Evolutionary conservation across 1,140 invertebrate species (phyloP), one percentile per base, ranked within the genome.

Genomic region (Brachionus calyciflorus): DNA sequence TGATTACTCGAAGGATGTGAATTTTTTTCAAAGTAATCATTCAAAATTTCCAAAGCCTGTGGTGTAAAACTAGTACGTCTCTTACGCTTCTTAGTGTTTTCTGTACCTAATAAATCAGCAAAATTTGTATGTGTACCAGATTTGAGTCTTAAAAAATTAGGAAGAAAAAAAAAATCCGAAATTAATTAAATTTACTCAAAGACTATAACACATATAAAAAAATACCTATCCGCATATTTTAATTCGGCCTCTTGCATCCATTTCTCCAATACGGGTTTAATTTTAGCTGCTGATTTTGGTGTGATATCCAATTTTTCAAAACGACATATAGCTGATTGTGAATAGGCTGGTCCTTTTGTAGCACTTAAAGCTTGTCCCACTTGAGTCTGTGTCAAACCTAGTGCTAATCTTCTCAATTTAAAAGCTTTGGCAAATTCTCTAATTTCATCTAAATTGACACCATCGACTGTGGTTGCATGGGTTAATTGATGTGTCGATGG

Each of bases 221-320:
- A 51, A 70, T 48, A 76, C 77, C 37, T 63, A 78, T 57, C 46
- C 79, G 79, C 77, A 77, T 75, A 60, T 79, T 80, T 94, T 88
- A 94, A 93, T 89, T 96, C 93, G 33, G 94, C 93, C 86, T 96
- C 93, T 86, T 92, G 92, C 93, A 98, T 96, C 94, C 94, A 98
- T 86, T 91, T 89, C 86, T 97, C 94, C 82, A 98, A 88, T 78
- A 98, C 94, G 79, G 95, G 95, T 87, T 96, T 97, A 82, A 98
- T 98, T 89, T 97, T 98, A 88, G 96, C 93, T 79, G 95, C 94
- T 89, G 94, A 96, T 89, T 97, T 96, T 84, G 94, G 94, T 82
- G 94, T 98, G 82, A 98, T 98, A 88, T 98, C 95, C 86, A 98
- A 88, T 88, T 98, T 98, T 88, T 98, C 95, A 90, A 98, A 98